A percentile compares a stretch with the other conserved stretches of the same genome.
These are phyloP conservation scores for Pelobates fuscus DNA, from an alignment of 2,113 vertebrate genomes.

Conservation along the genomic window DNA sequence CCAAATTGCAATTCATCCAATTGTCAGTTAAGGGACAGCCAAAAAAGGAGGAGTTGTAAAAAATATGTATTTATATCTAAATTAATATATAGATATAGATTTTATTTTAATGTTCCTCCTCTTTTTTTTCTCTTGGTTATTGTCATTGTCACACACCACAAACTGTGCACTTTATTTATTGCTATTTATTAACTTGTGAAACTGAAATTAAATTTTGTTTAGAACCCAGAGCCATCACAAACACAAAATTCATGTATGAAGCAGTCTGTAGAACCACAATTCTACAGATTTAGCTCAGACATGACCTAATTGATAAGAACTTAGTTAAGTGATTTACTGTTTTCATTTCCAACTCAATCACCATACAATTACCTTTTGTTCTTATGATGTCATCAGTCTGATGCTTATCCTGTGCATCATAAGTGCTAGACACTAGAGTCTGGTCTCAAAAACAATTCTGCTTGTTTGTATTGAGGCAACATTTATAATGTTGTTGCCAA, in stretches of 20 bases:
- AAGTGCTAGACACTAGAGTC: conserved; percentile 57
- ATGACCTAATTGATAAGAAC: conserved; percentile 77
- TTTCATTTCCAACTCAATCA: conserved; percentile 55
- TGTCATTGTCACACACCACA: too few species aligned
- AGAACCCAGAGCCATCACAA: background rate
- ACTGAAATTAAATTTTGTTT: background rate
- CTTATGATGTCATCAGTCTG: conserved; percentile 70
- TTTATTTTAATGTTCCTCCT: too few species aligned
- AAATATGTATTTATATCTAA: too few species aligned
- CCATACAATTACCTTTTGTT: conserved; percentile 64
- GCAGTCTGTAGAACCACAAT: conserved; percentile 51
- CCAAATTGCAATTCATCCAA: too few species aligned
- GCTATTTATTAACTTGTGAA: too few species aligned
- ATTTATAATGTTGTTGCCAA: background rate
- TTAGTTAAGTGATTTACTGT: conserved; percentile 47
- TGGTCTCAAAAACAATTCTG: background rate
- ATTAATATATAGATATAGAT: too few species aligned
- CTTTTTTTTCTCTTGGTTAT: too few species aligned
- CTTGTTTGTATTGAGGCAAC: background rate
- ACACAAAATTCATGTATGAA: background rate
- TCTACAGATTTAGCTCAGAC: conserved; percentile 68
- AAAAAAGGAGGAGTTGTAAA: too few species aligned
- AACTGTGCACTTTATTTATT: too few species aligned
- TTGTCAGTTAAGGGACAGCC: too few species aligned
- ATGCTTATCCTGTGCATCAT: conserved; percentile 60